Evolutionary conservation across 64 coral and sea anemone genomes (phyloP), one percentile per base, ranked within the genome.

Genomic region (Acropora tenuis): DNA sequence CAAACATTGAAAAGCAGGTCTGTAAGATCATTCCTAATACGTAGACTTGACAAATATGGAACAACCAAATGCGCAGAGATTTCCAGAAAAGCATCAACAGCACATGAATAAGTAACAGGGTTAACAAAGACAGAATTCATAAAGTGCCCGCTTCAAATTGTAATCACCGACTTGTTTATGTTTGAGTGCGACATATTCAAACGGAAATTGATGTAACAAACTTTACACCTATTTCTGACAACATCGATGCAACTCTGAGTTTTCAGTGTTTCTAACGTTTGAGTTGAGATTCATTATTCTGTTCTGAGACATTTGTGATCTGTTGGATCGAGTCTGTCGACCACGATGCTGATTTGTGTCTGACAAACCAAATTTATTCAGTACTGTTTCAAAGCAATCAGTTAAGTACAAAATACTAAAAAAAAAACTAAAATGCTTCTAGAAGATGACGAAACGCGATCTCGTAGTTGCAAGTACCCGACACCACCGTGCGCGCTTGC

Each of bases 31-130:
- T 88, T 88, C 77, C 92, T 88, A 66, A 58, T 15, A 93, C 1
- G 47, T 82, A 88, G 45, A 88, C 67, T 82, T 67, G 92, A 88
- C 82, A 88, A 93, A 88, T 88, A 78, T 77, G 50, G 87, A 49
- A 93, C 78, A 93, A 80, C 80, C 68, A 93, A 93, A 13, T 93
- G 17, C 8, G 66, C 75, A 88, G 77, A 88, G 1, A 93, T 8
- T 82, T 93, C 84, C 30, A 93, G 7, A 75, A 93, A 93, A 82
- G 61, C 48, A 80, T 93, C 84, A 75, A 93, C 84, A 15, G 91
- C 84, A 93, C 91, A 88, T 50, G 91, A 88, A 79, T 92, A 92
- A 66, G 30, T 79, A 67, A 30, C 57, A 87, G 75, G 74, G 43
- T 69, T 30, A 40, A 41, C 50, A 79, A 87, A 92, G 16, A 87